Evolutionary conservation across 2,888 invertebrate species (phyloP).

Genomic region (Onthophagus sagittarius): DNA sequence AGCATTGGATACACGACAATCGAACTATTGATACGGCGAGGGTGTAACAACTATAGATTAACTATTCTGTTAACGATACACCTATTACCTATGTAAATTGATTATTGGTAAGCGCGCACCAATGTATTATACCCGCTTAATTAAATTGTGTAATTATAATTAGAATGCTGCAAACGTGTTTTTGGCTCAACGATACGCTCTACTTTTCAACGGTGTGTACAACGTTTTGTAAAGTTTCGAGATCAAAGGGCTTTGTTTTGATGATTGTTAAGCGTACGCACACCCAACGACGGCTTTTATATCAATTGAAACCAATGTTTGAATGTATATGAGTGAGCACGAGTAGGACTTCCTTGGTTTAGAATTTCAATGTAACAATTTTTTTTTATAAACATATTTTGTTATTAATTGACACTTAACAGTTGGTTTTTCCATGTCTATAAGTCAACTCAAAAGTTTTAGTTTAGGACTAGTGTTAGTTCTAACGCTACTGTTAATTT

Average conservation of each 20-base stretch:
- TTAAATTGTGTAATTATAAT: conserved; percentile 24
- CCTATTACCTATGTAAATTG: conserved; percentile 47
- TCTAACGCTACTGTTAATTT: too few relatives aligned
- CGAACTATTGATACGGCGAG: conserved; percentile 45
- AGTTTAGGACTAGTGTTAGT: too few relatives aligned
- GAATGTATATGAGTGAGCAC: background rate
- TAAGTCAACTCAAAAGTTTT: too few relatives aligned
- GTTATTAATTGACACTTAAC: too few relatives aligned
- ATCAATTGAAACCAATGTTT: background rate
- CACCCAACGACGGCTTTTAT: background rate
- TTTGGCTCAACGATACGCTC: background rate
- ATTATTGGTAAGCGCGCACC: conserved; percentile 35
- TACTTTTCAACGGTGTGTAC: background rate
- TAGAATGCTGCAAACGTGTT: background rate
- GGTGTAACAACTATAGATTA: conserved; percentile 48
- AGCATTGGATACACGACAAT: conserved; percentile 43
- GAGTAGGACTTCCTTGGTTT: too few relatives aligned
- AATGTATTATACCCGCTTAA: conserved; percentile 24
- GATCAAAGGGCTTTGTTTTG: background rate
- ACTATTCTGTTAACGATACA: conserved; percentile 48
- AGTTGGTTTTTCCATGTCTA: too few relatives aligned
- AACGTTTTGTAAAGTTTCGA: background rate
- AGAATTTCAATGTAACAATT: too few relatives aligned
- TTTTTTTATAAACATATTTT: too few relatives aligned
- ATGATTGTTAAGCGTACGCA: background rate